Evolutionary conservation across 2,888 invertebrate genomes (phyloP), one percentile per base, ranked within the genome.

Genomic region (Adelognathus sp.): DNA sequence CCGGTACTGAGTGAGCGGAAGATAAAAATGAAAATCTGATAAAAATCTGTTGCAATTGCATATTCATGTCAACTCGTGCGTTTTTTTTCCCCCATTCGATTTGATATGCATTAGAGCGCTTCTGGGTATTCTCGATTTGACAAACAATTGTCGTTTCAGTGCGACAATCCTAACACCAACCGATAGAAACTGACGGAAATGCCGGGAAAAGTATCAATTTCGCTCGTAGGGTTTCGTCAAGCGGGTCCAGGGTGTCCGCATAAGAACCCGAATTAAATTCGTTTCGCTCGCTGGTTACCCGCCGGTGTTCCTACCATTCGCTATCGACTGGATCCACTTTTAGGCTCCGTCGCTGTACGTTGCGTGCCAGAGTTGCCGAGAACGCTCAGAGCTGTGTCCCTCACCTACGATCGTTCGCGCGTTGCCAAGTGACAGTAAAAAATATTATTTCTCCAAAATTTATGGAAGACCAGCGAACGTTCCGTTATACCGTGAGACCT

Each of bases 1-100:
- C 46, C 52, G 52, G 52, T n/a, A 52, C 60, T 39, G 24, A 67
- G 61, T 73, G 73, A 75, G 63, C 63, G 63, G 16, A n/a, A n/a
- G n/a, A n/a, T n/a, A n/a, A n/a, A n/a, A n/a, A n/a, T 50, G 24
- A 18, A 24, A 24, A n/a, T 21, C 11, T 2, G 21, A 3, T 46
- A 21, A 18, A 7, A 7, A 18, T 18, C 21, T 36, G n/a, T 9
- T 36, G 36, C 1, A n/a, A n/a, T n/a, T 9, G n/a, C n/a, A 39
- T 39, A 39, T 39, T 4, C n/a, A 36, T 36, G 39, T 3, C 4
- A 41, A 50, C 24, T 4, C 1, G 11, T n/a, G 24, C n/a, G n/a
- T 50, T 4, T 50, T 24, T 50, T 1, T n/a, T n/a, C n/a, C n/a
- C n/a, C n/a, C n/a, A 21, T 18, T 50, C 24, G n/a, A 50, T 0